phyloP scores from a whole-genome alignment of 2,888 invertebrate species.

The Chydorus sphaericus region DNA sequence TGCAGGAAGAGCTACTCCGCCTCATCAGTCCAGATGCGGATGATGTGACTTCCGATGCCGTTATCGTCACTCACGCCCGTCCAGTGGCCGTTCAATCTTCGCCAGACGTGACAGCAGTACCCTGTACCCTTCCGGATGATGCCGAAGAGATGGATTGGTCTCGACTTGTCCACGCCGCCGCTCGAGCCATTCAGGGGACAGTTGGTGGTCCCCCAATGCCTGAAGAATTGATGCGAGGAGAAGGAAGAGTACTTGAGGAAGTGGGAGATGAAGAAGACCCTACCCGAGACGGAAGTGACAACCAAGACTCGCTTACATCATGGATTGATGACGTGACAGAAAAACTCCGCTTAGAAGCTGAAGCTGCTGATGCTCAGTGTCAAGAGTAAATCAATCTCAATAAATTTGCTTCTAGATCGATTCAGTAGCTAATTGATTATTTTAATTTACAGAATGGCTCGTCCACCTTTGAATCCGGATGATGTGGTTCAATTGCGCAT shows the following conservation, averaged over 20 bases:
- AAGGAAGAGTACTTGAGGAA: slow-evolving; percentile 1
- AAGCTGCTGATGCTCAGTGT: background rate
- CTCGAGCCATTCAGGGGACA: slow-evolving; percentile 45
- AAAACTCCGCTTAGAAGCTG: slow-evolving; percentile 26
- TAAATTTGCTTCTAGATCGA: background rate
- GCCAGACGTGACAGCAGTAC: slow-evolving; percentile 24
- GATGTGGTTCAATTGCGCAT: slow-evolving; percentile 16
- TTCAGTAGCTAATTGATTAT: background rate
- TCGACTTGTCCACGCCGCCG: slow-evolving; percentile 62
- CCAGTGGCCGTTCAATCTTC: slow-evolving; percentile 49
- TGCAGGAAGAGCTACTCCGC: slow-evolving; percentile 73
- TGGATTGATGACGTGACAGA: slow-evolving; percentile 31
- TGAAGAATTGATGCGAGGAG: background rate
- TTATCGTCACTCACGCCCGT: slow-evolving; percentile 46
- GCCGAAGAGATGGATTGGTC: slow-evolving; percentile 63
- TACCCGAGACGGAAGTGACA: slow-evolving; percentile 16
- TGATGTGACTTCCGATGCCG: slow-evolving; percentile 25
- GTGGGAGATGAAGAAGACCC: slow-evolving; percentile 1
- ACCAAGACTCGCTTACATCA: slow-evolving; percentile 23
- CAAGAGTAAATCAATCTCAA: slow-evolving; percentile 10
- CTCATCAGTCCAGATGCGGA: slow-evolving; percentile 61
- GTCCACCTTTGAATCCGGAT: background rate
- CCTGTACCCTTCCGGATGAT: slow-evolving; percentile 41
- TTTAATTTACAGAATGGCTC: background rate
- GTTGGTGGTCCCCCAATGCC: background rate